Percentiles rank a stretch among this genome's conserved stretches.
Conservation (phyloP, 1,140 invertebrate genomes). For the Zeugodacus cucurbitae region DNA sequence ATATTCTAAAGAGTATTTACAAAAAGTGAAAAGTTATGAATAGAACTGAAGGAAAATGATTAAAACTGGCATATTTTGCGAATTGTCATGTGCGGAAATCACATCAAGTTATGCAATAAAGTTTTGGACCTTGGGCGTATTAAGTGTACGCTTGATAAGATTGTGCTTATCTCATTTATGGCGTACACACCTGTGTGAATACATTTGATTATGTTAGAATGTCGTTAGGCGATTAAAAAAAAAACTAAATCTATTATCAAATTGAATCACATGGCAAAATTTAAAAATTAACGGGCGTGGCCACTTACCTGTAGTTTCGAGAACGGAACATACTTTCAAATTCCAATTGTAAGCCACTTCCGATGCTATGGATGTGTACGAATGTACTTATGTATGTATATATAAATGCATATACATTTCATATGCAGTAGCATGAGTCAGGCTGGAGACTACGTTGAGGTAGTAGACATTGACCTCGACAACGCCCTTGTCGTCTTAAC, state of each 20-base stretch:
- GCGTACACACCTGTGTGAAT: background rate
- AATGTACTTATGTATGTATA: background rate
- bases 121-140: background rate
- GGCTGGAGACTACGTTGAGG: background rate
- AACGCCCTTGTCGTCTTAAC: constrained; percentile 3
- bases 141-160: background rate
- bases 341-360: background rate
- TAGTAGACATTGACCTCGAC: constrained; percentile 4
- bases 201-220: background rate
- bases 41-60: background rate
- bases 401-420: background rate
- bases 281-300: background rate
- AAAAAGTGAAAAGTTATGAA: background rate
- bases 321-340: background rate
- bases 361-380: background rate
- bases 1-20: too few relatives aligned
- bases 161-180: background rate
- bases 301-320: background rate
- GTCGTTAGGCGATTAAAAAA: background rate
- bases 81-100: background rate
- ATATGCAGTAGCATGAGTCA: background rate
- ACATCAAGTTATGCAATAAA: background rate
- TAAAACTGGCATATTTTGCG: background rate
- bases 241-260: background rate
- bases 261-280: background rate